These are phyloP conservation scores for Syngnathus scovelli DNA, from an alignment of 2,113 vertebrate species.

Conservation along the genomic window DNA sequence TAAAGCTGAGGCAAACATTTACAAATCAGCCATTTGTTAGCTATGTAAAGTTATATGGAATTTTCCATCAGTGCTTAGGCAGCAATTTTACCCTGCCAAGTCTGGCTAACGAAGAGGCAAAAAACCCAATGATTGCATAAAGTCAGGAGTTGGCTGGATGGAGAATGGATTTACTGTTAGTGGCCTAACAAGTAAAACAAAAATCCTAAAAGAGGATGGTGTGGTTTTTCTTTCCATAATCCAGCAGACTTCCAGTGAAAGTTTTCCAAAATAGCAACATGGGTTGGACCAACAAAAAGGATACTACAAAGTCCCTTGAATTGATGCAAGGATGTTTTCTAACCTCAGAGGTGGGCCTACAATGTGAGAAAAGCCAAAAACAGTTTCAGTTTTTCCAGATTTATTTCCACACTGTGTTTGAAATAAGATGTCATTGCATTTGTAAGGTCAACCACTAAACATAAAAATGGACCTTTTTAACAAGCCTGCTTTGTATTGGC, in stretches of 20 bases:
- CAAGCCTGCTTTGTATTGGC: constrained; percentile 12
- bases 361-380: constrained; percentile 24
- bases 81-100: constrained; percentile 46
- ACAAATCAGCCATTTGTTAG: constrained; percentile 47
- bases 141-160: constrained; percentile 49
- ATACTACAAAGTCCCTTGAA: constrained; percentile 34
- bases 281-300: constrained; percentile 56
- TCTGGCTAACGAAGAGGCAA: constrained; percentile 46
- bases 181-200: constrained; percentile 57
- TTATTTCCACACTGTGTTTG: constrained; percentile 35
- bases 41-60: constrained; percentile 51
- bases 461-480: constrained; percentile 1
- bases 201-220: constrained; percentile 59
- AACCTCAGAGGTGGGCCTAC: constrained; percentile 20
- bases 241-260: constrained; percentile 52
- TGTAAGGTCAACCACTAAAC: constrained; percentile 16
- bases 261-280: constrained; percentile 49
- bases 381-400: constrained; percentile 15
- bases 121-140: constrained; percentile 48
- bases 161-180: constrained; percentile 63
- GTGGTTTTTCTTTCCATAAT: constrained; percentile 56
- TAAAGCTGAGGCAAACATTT: constrained; percentile 35
- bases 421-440: constrained; percentile 22
- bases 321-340: constrained; percentile 47
- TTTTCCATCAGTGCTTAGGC: constrained; percentile 54